Evolutionary conservation across 2,113 vertebrate genomes (phyloP).

Genomic region (Rhegmatorhina hoffmannsi): DNA sequence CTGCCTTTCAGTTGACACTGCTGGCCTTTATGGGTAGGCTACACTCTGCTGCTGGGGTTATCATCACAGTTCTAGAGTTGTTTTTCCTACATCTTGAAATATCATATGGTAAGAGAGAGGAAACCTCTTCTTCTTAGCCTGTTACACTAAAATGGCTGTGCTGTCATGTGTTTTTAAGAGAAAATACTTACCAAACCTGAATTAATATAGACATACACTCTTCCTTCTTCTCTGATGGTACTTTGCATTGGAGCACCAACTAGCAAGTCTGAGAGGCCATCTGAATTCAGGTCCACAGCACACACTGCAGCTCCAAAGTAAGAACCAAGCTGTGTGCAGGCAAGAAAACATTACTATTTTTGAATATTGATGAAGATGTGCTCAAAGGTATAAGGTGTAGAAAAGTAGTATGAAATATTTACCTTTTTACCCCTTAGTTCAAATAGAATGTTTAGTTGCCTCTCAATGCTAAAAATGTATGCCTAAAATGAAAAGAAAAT

Average conservation of each 20-base stretch:
- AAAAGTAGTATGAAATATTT: not conserved
- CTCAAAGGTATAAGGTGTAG: not conserved
- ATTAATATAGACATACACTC: conserved; percentile 94
- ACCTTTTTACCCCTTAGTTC: conserved; percentile 87
- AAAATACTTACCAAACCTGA: conserved; percentile 83
- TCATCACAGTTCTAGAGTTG: not conserved
- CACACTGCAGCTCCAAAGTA: conserved; percentile 94
- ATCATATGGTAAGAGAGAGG: not conserved
- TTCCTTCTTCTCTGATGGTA: conserved; percentile 88
- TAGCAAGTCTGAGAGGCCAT: conserved; percentile 91
- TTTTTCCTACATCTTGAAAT: not conserved
- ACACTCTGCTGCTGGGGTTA: not conserved
- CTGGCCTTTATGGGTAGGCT: not conserved
- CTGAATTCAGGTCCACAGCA: conserved; percentile 89
- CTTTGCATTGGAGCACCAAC: conserved; percentile 93
- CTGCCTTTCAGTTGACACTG: not conserved
- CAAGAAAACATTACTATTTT: not conserved
- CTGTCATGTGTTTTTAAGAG: not conserved
- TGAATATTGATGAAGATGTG: not conserved
- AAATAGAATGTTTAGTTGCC: conserved; percentile 74
- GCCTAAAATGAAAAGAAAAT: conserved; percentile 74
- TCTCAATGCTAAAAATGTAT: conserved; percentile 82
- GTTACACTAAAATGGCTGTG: not conserved
- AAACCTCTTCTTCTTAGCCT: not conserved
- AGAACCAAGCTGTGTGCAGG: conserved; percentile 84